Conservation (phyloP, 2,113 vertebrate genomes). For the Ceyx margarethae region DNA sequence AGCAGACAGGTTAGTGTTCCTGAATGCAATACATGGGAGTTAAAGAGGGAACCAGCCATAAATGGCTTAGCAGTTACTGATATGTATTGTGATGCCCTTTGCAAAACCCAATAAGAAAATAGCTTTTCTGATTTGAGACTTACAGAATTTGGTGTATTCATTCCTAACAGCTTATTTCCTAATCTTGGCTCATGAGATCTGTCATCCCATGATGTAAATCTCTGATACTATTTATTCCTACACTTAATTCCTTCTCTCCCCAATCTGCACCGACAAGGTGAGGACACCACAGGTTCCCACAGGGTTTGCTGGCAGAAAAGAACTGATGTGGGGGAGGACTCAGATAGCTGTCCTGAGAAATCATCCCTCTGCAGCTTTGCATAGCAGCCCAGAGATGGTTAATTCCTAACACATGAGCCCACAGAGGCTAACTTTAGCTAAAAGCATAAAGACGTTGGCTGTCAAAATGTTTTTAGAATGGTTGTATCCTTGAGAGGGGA, state of each 20-base stretch:
- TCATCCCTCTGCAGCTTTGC: background rate
- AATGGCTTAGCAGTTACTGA: background rate
- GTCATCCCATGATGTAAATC: background rate
- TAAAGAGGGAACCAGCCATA: background rate
- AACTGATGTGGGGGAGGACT: background rate
- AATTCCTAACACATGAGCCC: constrained; percentile 17
- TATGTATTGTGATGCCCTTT: background rate
- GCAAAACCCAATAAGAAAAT: background rate
- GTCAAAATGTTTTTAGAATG: background rate
- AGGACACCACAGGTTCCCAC: background rate
- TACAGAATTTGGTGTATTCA: background rate
- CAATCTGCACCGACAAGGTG: background rate
- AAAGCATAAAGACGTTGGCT: background rate
- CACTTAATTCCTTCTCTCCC: background rate
- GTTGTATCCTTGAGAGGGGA: background rate
- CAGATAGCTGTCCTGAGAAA: background rate
- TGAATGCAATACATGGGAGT: background rate
- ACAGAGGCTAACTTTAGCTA: constrained; percentile 17
- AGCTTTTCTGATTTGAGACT: background rate
- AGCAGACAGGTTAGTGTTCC: background rate
- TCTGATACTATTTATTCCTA: background rate
- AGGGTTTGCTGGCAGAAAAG: background rate
- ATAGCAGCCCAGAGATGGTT: background rate
- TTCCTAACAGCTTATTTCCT: background rate
- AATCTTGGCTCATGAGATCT: background rate